Percentiles rank a stretch among this genome's conserved stretches.
Conservation (phyloP, 2,797 vertebrate species). For the Trichosurus vulpecula region DNA sequence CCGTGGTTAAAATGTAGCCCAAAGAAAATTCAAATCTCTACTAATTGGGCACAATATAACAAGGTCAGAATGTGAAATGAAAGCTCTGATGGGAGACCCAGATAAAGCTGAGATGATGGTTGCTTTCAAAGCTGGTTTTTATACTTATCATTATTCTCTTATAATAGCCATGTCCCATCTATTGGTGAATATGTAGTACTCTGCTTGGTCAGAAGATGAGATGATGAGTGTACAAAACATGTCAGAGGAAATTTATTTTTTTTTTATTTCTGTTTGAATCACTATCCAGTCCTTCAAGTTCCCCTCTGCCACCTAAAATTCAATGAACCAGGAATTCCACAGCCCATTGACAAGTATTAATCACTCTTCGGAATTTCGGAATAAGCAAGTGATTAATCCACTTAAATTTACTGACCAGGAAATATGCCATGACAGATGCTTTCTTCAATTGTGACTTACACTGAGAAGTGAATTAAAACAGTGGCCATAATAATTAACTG, state of each 20-base stretch:
- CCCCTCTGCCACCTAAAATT: conserved; percentile 72
- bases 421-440: conserved; percentile 81
- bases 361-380: conserved; percentile 75
- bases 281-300: conserved; percentile 56
- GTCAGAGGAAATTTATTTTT: conserved; percentile 46
- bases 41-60: not conserved
- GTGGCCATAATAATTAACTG: conserved; percentile 81
- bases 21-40: not conserved
- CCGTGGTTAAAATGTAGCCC: not conserved
- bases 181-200: not conserved
- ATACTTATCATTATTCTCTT: not conserved
- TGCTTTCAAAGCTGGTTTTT: not conserved
- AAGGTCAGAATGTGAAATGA: not conserved
- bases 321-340: conserved; percentile 74
- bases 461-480: conserved; percentile 82
- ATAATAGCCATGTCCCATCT: not conserved
- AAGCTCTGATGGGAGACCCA: not conserved
- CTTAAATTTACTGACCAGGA: conserved; percentile 81
- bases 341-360: conserved; percentile 70
- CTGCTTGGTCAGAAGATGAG: conserved; percentile 50
- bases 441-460: conserved; percentile 80
- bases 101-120: not conserved
- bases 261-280: conserved; percentile 75
- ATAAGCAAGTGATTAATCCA: conserved; percentile 80
- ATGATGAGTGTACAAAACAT: conserved; percentile 46